Evolutionary conservation across 2,797 vertebrate species (phyloP).

Genomic region (Myiotriccus ornatus): DNA sequence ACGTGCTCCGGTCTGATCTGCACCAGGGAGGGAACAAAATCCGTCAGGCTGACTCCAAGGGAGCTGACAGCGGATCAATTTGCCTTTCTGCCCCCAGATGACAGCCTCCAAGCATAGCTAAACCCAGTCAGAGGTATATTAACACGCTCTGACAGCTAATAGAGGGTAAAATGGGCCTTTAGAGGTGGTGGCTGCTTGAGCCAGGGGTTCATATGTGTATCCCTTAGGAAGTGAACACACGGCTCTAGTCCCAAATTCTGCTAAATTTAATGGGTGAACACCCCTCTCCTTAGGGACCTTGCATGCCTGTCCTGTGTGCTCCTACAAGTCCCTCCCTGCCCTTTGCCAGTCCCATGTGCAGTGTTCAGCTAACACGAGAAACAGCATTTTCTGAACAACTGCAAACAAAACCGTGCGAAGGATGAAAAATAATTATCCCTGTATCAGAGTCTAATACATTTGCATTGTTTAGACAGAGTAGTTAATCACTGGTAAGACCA

Average conservation of each 20-base stretch:
- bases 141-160: background rate
- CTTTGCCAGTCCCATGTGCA: background rate
- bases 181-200: background rate
- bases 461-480: slow-evolving; percentile 42
- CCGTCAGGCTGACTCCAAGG: background rate
- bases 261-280: background rate
- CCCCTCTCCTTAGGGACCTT: background rate
- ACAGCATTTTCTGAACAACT: background rate
- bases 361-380: background rate
- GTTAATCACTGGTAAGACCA: slow-evolving; percentile 48
- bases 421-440: slow-evolving; percentile 30
- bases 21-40: background rate
- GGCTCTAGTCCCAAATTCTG: background rate
- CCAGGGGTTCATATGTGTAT: too few species aligned
- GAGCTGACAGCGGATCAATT: background rate
- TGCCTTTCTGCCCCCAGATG: background rate
- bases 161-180: background rate
- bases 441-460: slow-evolving; percentile 7
- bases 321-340: background rate
- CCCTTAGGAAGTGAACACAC: accelerated
- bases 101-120: background rate
- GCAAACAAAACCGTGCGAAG: background rate
- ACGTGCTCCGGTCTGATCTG: accelerated
- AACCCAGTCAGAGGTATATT: background rate
- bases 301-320: accelerated